phyloP scores from a whole-genome alignment of 2,113 vertebrate genomes.

The Mungos mungo region DNA sequence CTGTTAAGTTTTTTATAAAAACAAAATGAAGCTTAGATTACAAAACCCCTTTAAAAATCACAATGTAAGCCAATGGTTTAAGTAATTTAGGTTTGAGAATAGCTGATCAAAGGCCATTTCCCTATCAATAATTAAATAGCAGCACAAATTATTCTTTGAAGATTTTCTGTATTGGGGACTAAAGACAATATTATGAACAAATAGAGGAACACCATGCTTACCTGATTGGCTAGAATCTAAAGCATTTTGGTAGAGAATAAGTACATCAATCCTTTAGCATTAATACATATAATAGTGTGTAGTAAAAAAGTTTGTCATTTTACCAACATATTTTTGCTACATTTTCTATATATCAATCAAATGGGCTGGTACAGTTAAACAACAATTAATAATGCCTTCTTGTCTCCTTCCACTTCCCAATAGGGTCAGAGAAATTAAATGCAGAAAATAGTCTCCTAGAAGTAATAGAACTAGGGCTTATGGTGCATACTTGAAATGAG shows the following conservation, averaged over 20 bases:
- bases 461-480: background rate
- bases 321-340: background rate
- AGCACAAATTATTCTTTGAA: conserved; percentile 20
- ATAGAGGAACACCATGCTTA: background rate
- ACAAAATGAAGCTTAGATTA: background rate
- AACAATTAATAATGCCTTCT: background rate
- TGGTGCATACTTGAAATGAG: background rate
- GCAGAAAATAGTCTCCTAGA: background rate
- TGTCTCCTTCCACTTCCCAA: background rate
- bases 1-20: background rate
- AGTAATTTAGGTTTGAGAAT: background rate
- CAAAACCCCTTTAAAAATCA: background rate
- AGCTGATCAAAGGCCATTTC: background rate
- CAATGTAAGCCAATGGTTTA: background rate
- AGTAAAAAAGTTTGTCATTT: background rate
- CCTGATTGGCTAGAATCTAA: background rate
- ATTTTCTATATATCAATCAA: background rate
- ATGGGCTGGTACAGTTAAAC: background rate
- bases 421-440: background rate
- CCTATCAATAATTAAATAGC: background rate
- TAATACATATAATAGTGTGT: background rate
- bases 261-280: background rate
- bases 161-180: background rate
- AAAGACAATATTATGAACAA: background rate
- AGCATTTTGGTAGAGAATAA: background rate